Percentiles rank a stretch among this genome's conserved stretches.
Evolutionary conservation across 2,797 vertebrate genomes (phyloP).

Genomic region (Luscinia luscinia): DNA sequence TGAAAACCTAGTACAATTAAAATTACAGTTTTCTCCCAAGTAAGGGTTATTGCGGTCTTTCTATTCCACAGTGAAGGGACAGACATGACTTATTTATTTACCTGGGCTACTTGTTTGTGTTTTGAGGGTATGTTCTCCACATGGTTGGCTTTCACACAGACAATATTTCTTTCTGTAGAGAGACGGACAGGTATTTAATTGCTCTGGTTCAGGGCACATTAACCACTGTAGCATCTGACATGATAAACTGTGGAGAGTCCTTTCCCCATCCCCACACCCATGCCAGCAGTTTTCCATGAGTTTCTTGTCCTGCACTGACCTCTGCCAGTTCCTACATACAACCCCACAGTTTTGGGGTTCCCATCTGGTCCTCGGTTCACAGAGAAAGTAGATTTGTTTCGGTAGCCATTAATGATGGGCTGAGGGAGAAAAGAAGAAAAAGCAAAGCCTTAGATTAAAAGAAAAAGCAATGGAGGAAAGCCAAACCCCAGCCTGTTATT

Average conservation of each 20-base stretch:
- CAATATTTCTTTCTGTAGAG: constrained; percentile 74
- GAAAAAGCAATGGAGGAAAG: not conserved
- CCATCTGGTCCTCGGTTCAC: constrained; percentile 87
- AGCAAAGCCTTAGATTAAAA: not conserved
- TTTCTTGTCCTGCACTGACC: constrained; percentile 17
- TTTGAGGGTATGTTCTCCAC: constrained; percentile 83
- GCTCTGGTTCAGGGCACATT: not conserved
- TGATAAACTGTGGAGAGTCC: not conserved
- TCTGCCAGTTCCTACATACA: constrained; percentile 82
- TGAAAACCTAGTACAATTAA: not conserved
- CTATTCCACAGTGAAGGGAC: not conserved
- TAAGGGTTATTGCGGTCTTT: not conserved
- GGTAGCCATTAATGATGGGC: constrained; percentile 81
- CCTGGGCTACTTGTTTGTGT: constrained; percentile 84
- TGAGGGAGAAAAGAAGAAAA: constrained; percentile 15
- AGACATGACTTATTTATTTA: constrained; percentile 23
- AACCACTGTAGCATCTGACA: not conserved
- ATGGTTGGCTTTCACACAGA: constrained; percentile 81
- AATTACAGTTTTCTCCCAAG: not conserved
- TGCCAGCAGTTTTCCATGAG: not conserved
- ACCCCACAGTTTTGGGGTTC: constrained; percentile 86
- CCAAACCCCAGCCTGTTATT: not conserved
- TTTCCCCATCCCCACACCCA: not conserved
- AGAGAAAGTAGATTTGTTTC: constrained; percentile 90
- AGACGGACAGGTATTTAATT: not conserved